These are phyloP conservation scores for Phyllostomus hastatus DNA, from an alignment of 2,113 vertebrate genomes.

Conservation along the genomic window DNA sequence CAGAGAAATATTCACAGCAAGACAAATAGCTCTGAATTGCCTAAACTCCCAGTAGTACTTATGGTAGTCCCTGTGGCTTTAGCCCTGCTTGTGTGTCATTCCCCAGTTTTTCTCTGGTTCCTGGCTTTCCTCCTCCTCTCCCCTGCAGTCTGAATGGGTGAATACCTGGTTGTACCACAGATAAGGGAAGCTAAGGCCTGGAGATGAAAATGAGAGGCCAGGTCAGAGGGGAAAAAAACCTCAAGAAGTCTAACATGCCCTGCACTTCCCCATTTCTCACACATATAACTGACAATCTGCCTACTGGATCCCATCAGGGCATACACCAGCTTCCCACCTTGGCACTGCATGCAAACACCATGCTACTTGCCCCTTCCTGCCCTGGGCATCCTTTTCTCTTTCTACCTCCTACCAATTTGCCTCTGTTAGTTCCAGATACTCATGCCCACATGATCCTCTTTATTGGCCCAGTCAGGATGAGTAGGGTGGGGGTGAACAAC, in stretches of 20 bases:
- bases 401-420: neutral
- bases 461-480: neutral
- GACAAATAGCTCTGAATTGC: neutral
- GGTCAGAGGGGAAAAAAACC: neutral
- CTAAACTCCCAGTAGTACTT: neutral
- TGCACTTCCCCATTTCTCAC: neutral
- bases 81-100: neutral
- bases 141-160: neutral
- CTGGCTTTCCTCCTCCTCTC: neutral
- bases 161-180: neutral
- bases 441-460: neutral
- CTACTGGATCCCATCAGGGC: neutral
- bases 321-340: neutral
- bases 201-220: neutral
- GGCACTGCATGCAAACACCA: constrained; percentile 65
- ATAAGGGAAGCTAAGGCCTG: neutral
- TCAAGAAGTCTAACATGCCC: neutral
- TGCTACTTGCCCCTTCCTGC: constrained; percentile 32
- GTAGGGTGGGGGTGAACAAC: neutral
- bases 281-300: neutral
- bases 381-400: neutral
- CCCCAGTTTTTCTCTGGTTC: neutral
- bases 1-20: neutral
- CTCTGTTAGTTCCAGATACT: neutral
- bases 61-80: constrained; percentile 17